phyloP scores from a whole-genome alignment of 2,797 vertebrate genomes.

The Melanotaenia parkinsoni region DNA sequence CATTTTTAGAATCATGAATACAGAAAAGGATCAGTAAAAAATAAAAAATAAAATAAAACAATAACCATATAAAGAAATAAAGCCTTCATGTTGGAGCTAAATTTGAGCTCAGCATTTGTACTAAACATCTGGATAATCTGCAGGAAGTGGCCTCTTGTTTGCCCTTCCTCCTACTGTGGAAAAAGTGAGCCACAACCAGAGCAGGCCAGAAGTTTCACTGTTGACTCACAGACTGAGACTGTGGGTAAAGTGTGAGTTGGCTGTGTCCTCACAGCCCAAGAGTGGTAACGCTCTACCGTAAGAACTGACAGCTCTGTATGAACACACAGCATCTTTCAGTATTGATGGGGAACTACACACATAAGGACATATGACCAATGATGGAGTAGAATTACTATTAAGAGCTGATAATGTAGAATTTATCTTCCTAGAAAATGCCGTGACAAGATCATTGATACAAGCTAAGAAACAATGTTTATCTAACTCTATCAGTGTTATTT shows the following conservation, averaged over 20 bases:
- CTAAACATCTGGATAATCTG: constrained; percentile 1
- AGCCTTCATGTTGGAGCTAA: constrained; percentile 14
- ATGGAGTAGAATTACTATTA: background rate
- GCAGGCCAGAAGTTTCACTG: constrained; percentile 20
- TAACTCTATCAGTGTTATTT: constrained; percentile 48
- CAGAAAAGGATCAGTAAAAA: background rate
- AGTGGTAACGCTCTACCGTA: constrained; percentile 45
- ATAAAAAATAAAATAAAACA: background rate
- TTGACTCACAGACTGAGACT: constrained; percentile 52
- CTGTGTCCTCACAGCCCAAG: constrained; percentile 16
- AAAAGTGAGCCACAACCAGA: constrained; percentile 46
- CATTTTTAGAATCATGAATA: background rate
- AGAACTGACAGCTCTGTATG: constrained; percentile 47
- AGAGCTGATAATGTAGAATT: background rate
- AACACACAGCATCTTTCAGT: constrained; percentile 37
- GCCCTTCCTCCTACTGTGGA: constrained; percentile 41
- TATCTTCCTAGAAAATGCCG: constrained; percentile 16
- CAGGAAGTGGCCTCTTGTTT: constrained; percentile 50
- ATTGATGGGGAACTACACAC: constrained; percentile 11
- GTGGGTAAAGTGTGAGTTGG: constrained; percentile 21
- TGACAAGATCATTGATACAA: constrained; percentile 28
- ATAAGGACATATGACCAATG: background rate
- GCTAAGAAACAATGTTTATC: constrained; percentile 16
- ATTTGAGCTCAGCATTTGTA: constrained; percentile 25
- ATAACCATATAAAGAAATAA: background rate